Base-by-base conservation (phyloP, 2,797 vertebrate genomes). In the Hippoglossus hippoglossus region DNA sequence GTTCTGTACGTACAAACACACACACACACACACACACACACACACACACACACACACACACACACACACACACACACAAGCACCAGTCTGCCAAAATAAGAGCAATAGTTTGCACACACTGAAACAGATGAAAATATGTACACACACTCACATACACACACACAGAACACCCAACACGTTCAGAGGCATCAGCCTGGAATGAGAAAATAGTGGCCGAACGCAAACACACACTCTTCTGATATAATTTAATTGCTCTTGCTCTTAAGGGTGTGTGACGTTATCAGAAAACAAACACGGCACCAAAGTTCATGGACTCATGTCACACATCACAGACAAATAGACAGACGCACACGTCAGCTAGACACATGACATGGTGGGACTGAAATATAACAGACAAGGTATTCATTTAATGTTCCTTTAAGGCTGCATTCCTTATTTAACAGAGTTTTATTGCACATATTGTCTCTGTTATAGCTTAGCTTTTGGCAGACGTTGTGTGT, bases 111-210 rank as follows among this genome's bases (percentile, higher is more conserved):
- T 79, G 57, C 58, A 53, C 59, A 64, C 64, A 70, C 39, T 62
- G 41, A 83, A 83, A 77, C 75, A 81, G 67, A 84, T 79, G 69
- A 82, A 85, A 79, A 71, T 59, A 82, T 82, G 67, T 49, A 49
- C 15, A 46, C 41, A 46, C 41, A 41, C 12, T 12, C 39, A 53
- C 79, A 36, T 62, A 57, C 57, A 47, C 24, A 41, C 58, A 70
- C 11, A 34, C 24, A 85, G 87, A 91, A 89, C 88, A 90, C 89
- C 83, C 88, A 91, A 71, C 73, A 81, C 62, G 91, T 90, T 90
- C 74, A 83, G 72, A 88, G 69, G 58, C 76, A 72, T 70, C 57
- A 66, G 28, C 25, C 73, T 84, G 73, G 63, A 83, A 81, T 72
- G 73, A 81, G 34, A 77, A 68, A 77, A 47, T 49, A 51, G 31